Percentiles rank a stretch among this genome's conserved stretches.
phyloP scores from a whole-genome alignment of 2,113 vertebrate genomes.

The Neolamprologus toae region DNA sequence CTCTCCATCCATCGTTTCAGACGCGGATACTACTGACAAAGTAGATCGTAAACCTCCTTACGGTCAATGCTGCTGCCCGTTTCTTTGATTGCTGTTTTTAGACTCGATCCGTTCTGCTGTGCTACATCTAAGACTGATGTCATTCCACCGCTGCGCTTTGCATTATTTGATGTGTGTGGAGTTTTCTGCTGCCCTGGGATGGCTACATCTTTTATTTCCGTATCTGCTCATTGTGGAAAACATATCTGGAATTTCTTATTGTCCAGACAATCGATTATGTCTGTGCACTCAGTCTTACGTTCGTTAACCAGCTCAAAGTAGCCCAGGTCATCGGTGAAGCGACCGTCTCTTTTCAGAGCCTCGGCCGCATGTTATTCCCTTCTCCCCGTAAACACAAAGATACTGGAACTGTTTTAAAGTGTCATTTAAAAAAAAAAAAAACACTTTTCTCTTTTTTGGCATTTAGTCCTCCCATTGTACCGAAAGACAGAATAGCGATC shows the following conservation, averaged over 20 bases:
- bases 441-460: too few relatives aligned
- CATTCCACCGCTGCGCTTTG: neutral
- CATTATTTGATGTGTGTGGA: neutral
- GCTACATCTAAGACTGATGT: neutral
- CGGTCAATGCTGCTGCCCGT: fast-evolving
- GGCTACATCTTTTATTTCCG: neutral
- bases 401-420: fast-evolving
- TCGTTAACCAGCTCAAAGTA: neutral
- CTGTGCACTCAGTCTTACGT: neutral
- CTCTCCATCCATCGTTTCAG: neutral
- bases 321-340: fast-evolving
- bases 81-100: fast-evolving
- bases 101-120: fast-evolving
- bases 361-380: fast-evolving
- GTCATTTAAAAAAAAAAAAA: too few relatives aligned
- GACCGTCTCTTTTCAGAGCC: neutral
- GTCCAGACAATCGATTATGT: fast-evolving
- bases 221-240: neutral
- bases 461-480: too few relatives aligned
- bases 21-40: neutral
- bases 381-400: neutral
- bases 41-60: neutral
- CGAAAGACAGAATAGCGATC: too few relatives aligned
- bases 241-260: neutral
- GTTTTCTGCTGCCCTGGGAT: neutral